These are phyloP conservation scores for Manis pentadactyla DNA, from an alignment of 2,797 vertebrate genomes.

Conservation along the genomic window DNA sequence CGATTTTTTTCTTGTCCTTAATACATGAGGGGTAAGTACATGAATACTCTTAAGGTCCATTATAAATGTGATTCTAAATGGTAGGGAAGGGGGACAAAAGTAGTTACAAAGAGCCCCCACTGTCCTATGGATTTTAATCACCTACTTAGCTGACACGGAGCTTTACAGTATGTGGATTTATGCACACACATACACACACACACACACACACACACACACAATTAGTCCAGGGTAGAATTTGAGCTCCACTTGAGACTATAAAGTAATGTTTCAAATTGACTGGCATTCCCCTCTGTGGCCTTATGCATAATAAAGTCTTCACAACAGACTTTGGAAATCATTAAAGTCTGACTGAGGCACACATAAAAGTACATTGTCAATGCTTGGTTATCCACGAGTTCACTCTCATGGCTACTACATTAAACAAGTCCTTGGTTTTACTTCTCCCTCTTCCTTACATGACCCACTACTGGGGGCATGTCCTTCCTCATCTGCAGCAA, in stretches of 20 bases:
- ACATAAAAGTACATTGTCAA: slow-evolving; percentile 66
- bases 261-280: slow-evolving; percentile 76
- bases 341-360: slow-evolving; percentile 69
- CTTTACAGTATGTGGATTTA: background rate
- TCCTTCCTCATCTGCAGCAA: slow-evolving; percentile 44
- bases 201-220: slow-evolving; percentile 33
- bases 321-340: slow-evolving; percentile 76
- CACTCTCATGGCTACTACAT: slow-evolving; percentile 23
- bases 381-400: slow-evolving; percentile 35
- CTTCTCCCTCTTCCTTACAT: background rate
- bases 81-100: background rate
- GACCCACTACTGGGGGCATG: background rate
- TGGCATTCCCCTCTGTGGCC: slow-evolving; percentile 69
- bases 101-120: background rate
- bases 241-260: slow-evolving; percentile 65
- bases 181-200: background rate
- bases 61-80: slow-evolving; percentile 36
- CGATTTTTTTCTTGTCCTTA: slow-evolving; percentile 18
- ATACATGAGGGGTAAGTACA: background rate
- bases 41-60: background rate
- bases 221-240: slow-evolving; percentile 44
- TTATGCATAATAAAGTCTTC: slow-evolving; percentile 78
- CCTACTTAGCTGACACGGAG: background rate
- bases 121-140: slow-evolving; percentile 2
- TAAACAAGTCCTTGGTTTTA: slow-evolving; percentile 19